Base-by-base conservation (phyloP, 1,140 invertebrate species). In the Musca domestica region DNA sequence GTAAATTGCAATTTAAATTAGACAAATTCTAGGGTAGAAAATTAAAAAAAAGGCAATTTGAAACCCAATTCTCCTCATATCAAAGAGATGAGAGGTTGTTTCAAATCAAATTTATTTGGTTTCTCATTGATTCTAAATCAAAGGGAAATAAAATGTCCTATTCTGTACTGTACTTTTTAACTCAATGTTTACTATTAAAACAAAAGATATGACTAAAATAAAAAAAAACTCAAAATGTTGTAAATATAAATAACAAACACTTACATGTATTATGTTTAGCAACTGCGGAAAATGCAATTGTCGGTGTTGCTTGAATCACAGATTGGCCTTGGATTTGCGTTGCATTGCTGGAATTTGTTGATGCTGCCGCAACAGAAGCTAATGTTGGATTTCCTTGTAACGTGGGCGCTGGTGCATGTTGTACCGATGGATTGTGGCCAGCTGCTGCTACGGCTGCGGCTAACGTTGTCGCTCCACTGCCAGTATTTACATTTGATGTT, bases 231-330 rank as follows among this genome's bases (percentile, higher is more conserved):
- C 14, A 9, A 17, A 52, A 64, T 54, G 19, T 49, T 19, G 34
- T 20, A 20, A 49, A 14, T 41, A 6, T 6, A 19, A 22, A n/a
- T 41, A 7, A 41, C 12, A 2, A 9, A 41, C 4, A 72, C 74
- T n/a, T 77, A 81, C 80, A 81, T 81, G 80, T 75, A 67, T 78
- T 82, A 67, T 82, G 75, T 74, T 82, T 82, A 64, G 80, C 80
- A 64, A 82, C 80, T 63, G 80, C 80, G 67, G 80, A 74, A 81
- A 82, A 82, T 74, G 80, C 80, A 77, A 82, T 81, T 71, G 78
- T 75, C 74, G 80, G 75, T 72, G 74, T 75, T 66, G 80, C 72
- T 78, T 78, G 79, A 73, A 81, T 81, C 75, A 81, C 79, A 80
- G 79, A 76, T 76, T 74, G 76, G 71, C 76, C 76, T 74, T 81